Conservation (phyloP, 2,888 invertebrate genomes). For the Ochropleura leucogaster region DNA sequence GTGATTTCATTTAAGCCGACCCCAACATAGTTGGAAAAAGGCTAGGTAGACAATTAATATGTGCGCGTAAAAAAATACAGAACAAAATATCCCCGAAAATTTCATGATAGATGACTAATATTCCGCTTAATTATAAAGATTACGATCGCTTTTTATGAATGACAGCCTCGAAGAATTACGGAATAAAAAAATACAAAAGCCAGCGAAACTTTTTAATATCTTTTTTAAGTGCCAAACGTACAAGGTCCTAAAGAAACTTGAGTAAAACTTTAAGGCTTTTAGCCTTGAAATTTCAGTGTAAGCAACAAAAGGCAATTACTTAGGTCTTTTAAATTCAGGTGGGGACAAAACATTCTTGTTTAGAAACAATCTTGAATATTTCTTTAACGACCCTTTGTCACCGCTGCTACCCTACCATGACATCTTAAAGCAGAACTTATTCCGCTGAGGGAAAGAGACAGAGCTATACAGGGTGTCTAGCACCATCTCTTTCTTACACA, state of each 20-base stretch:
- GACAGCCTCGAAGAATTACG: conserved; percentile 24
- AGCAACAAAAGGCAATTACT: conserved; percentile 25
- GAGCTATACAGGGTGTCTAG: no score
- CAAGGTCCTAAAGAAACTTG: conserved; percentile 19
- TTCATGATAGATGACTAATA: conserved; percentile 14
- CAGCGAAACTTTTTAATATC: conserved; percentile 43
- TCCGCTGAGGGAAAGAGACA: no score
- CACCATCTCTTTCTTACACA: no score
- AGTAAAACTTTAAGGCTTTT: conserved; percentile 12
- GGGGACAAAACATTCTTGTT: conserved; percentile 8
- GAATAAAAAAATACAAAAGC: conserved; percentile 14
- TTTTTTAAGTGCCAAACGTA: conserved; percentile 12
- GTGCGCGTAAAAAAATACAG: conserved; percentile 5
- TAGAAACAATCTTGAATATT: no score
- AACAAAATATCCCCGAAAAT: neutral
- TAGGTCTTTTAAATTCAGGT: conserved; percentile 9
- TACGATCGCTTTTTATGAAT: conserved; percentile 32
- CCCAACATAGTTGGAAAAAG: no score
- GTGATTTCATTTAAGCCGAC: neutral
- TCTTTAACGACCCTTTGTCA: neutral
- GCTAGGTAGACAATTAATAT: neutral
- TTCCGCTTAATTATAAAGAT: conserved; percentile 28
- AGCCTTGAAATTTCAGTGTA: conserved; percentile 20
- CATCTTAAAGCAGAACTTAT: no score
- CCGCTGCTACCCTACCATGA: neutral